Conservation (phyloP, 2,797 vertebrate species). For the Glossophaga mutica region DNA sequence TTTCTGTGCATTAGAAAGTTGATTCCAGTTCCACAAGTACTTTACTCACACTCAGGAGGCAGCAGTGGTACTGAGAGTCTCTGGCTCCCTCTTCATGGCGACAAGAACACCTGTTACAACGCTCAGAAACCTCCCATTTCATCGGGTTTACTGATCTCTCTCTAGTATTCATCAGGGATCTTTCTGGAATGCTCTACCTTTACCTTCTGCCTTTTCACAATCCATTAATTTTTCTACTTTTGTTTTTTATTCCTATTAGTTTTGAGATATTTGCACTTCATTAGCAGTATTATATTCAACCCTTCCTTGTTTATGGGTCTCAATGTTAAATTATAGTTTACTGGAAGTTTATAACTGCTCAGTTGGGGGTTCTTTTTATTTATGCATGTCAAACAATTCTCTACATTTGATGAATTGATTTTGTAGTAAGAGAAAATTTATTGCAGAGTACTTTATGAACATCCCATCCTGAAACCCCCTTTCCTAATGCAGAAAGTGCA, state of each 20-base stretch:
- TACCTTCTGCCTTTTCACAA: neutral
- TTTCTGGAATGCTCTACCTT: neutral
- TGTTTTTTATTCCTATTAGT: neutral
- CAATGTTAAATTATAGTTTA: neutral
- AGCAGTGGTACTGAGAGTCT: neutral
- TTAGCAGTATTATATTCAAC: neutral
- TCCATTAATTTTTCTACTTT: neutral
- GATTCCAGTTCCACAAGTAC: neutral
- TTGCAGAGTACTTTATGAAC: neutral
- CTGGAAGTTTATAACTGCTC: neutral
- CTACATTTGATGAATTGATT: slow-evolving; percentile 15
- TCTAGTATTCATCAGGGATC: neutral
- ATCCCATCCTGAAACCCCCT: slow-evolving; percentile 27
- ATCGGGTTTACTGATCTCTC: neutral
- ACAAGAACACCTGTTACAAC: neutral
- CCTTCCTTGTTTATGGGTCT: neutral
- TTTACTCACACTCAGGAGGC: neutral
- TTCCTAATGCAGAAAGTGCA: neutral
- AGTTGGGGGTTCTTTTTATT: slow-evolving; percentile 24
- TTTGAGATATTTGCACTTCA: neutral
- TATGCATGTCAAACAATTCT: slow-evolving; percentile 9
- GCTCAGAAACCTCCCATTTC: neutral
- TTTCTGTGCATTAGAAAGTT: neutral
- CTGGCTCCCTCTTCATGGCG: neutral
- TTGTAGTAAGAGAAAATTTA: slow-evolving; percentile 9